phyloP scores from a whole-genome alignment of 2,113 vertebrate genomes.

The Macaca mulatta region DNA sequence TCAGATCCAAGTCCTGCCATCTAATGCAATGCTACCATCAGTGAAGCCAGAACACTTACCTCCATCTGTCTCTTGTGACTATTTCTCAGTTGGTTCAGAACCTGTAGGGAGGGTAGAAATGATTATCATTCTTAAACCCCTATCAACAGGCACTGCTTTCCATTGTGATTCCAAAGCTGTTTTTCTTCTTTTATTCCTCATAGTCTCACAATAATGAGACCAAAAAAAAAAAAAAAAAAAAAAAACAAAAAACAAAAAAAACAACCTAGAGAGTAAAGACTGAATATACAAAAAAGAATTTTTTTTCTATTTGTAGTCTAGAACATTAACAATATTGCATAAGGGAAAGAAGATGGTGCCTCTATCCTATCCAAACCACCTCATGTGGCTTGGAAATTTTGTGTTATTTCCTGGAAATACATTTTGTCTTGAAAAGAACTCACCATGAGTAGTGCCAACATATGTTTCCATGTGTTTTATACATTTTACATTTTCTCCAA shows the following conservation, averaged over 20 bases:
- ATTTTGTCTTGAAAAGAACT: slow-evolving; percentile 11
- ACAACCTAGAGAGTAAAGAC: background rate
- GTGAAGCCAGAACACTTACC: background rate
- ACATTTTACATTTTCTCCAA: slow-evolving; percentile 69
- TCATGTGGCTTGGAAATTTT: background rate
- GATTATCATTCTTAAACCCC: background rate
- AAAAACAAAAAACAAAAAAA: background rate
- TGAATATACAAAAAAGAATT: background rate
- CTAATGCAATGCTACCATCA: background rate
- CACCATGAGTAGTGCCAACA: background rate
- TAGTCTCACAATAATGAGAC: background rate
- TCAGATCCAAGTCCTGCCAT: background rate
- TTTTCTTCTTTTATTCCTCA: background rate
- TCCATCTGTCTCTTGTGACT: background rate
- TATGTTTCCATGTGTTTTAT: slow-evolving; percentile 65
- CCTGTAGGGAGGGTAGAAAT: background rate
- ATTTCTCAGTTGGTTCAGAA: slow-evolving; percentile 2
- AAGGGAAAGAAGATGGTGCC: slow-evolving; percentile 11
- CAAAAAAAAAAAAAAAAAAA: background rate
- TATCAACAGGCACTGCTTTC: background rate
- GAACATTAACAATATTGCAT: background rate
- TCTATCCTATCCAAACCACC: background rate
- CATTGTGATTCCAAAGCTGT: background rate
- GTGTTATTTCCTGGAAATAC: slow-evolving; percentile 40
- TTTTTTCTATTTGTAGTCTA: slow-evolving; percentile 18